Percentiles rank a stretch among this genome's conserved stretches.
These are phyloP conservation scores for Elephantulus edwardii DNA, from an alignment of 2,113 vertebrate species.

Conservation along the genomic window DNA sequence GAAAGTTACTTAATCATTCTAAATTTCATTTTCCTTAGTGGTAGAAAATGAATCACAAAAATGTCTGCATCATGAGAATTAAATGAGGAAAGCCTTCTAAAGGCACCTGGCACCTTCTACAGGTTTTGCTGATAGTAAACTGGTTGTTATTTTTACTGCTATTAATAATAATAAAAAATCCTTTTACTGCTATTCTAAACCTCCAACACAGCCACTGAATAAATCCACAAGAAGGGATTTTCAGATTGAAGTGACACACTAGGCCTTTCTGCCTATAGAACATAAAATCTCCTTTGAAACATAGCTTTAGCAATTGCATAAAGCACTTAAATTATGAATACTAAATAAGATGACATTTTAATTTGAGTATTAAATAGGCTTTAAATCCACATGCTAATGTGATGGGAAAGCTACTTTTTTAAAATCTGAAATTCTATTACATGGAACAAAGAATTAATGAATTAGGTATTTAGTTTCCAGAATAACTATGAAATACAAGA, in stretches of 20 bases:
- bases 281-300: slow-evolving; percentile 39
- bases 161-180: neutral
- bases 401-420: neutral
- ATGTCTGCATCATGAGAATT: neutral
- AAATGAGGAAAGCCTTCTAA: neutral
- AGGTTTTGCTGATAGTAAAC: neutral
- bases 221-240: slow-evolving; percentile 4
- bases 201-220: neutral
- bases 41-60: neutral
- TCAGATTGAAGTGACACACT: neutral
- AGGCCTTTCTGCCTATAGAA: slow-evolving; percentile 14
- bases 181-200: neutral
- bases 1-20: neutral
- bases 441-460: slow-evolving; percentile 26
- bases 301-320: slow-evolving; percentile 7
- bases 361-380: neutral
- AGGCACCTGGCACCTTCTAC: neutral
- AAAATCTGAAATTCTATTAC: slow-evolving; percentile 40
- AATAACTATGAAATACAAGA: neutral
- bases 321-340: slow-evolving; percentile 7
- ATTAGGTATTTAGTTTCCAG: slow-evolving; percentile 1
- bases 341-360: slow-evolving; percentile 44
- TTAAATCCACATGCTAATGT: neutral
- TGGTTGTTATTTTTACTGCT: neutral
- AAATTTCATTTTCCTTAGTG: neutral